phyloP scores from a whole-genome alignment of 2,113 vertebrate genomes.

The Leptobrachium ailaonicum region DNA sequence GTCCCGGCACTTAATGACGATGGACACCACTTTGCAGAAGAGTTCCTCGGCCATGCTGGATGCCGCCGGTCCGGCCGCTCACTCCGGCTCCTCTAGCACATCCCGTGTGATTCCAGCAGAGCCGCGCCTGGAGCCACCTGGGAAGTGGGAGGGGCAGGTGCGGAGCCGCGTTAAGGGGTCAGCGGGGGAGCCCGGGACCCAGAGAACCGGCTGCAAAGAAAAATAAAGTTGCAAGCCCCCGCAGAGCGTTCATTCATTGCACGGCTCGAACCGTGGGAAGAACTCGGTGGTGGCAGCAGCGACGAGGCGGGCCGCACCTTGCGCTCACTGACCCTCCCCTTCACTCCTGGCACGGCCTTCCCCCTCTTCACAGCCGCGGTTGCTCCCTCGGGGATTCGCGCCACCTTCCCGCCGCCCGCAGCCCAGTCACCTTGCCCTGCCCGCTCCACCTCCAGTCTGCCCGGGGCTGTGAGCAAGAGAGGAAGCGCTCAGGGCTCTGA shows the following conservation, averaged over 20 bases:
- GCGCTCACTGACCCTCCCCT: background rate
- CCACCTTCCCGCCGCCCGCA: constrained; percentile 41
- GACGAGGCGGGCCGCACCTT: constrained; percentile 9
- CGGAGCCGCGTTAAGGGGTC: background rate
- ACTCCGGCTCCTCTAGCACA: background rate
- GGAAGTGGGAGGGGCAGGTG: background rate
- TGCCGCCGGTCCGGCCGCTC: background rate
- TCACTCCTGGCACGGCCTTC: background rate
- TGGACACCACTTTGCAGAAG: constrained; percentile 21
- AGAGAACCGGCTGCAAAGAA: background rate
- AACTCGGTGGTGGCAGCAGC: background rate
- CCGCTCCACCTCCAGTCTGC: background rate
- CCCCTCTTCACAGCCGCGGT: constrained; percentile 9
- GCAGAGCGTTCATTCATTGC: background rate
- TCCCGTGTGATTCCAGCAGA: background rate
- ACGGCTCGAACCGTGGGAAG: background rate
- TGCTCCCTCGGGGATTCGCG: constrained; percentile 35
- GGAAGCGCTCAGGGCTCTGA: background rate
- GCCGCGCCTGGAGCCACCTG: background rate
- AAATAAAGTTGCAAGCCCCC: background rate
- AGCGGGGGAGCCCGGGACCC: background rate
- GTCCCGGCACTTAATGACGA: constrained; percentile 30
- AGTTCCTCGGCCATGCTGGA: constrained; percentile 27
- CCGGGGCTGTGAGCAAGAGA: background rate
- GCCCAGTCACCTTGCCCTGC: background rate